Percentiles rank a stretch among this genome's conserved stretches.
Conservation (phyloP, 2,888 invertebrate species). For the Cheilosia urbana region DNA sequence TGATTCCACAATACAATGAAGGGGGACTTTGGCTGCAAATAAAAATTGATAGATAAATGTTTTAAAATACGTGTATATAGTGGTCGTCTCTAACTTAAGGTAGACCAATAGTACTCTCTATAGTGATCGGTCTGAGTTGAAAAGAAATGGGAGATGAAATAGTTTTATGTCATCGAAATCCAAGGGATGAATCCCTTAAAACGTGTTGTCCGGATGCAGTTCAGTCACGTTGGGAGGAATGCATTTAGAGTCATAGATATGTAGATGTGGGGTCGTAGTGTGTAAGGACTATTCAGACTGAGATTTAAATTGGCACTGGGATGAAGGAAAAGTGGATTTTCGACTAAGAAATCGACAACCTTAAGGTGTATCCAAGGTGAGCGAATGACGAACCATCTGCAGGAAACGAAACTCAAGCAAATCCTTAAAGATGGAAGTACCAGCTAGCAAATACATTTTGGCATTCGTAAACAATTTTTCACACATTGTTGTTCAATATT, state of each 20-base stretch:
- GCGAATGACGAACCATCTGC: too few relatives aligned
- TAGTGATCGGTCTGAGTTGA: neutral
- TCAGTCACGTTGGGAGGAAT: slow-evolving; percentile 76
- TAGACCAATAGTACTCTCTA: neutral
- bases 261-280: too few relatives aligned
- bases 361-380: too few relatives aligned
- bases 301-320: too few relatives aligned
- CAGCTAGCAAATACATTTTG: too few relatives aligned
- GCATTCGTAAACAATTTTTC: too few relatives aligned
- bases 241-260: too few relatives aligned
- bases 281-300: too few relatives aligned
- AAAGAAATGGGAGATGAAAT: neutral
- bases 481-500: too few relatives aligned
- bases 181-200: slow-evolving; percentile 62
- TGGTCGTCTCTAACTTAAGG: neutral
- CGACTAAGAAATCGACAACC: neutral
- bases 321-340: neutral
- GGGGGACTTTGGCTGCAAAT: slow-evolving; percentile 90
- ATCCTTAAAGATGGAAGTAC: too few relatives aligned
- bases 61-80: neutral
- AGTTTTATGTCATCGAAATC: slow-evolving; percentile 68
- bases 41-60: neutral
- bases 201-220: slow-evolving; percentile 76
- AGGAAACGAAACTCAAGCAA: too few relatives aligned
- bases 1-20: slow-evolving; percentile 97